Evolutionary conservation across 2,797 vertebrate genomes (phyloP).

Genomic region (Borostomias antarcticus): DNA sequence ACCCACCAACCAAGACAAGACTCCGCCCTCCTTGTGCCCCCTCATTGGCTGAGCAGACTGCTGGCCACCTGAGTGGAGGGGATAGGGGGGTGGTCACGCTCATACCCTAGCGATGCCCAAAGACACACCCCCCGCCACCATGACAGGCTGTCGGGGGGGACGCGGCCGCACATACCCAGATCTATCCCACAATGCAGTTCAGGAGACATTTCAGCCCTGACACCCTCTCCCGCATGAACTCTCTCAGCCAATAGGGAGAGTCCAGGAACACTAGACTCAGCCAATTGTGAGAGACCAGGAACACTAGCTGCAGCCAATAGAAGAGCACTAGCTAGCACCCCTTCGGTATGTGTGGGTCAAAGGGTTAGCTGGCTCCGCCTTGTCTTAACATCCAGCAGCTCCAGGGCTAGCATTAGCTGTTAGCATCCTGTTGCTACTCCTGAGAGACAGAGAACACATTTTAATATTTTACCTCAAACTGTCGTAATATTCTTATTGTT

Average conservation of each 20-base stretch:
- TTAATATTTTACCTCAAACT: constrained; percentile 95
- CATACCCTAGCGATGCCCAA: constrained; percentile 46
- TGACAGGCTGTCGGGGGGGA: constrained; percentile 25
- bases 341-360: constrained; percentile 68
- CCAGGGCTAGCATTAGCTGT: constrained; percentile 30
- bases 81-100: constrained; percentile 38
- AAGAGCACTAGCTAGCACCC: not conserved
- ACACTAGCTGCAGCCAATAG: not conserved
- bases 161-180: constrained; percentile 24
- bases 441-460: constrained; percentile 67
- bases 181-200: constrained; percentile 14
- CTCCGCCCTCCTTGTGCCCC: not conserved
- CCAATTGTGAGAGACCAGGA: constrained; percentile 10
- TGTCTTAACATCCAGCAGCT: constrained; percentile 76
- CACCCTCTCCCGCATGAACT: not conserved
- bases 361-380: constrained; percentile 67
- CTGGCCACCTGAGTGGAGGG: not conserved
- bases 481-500: constrained; percentile 73
- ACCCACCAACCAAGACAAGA: constrained; percentile 36
- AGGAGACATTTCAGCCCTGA: not conserved
- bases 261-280: constrained; percentile 23
- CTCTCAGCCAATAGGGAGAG: constrained; percentile 38
- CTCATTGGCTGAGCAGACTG: not conserved
- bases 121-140: constrained; percentile 35
- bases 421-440: constrained; percentile 33